Base-by-base conservation (phyloP, 2,113 vertebrate species). In the Colius striatus region DNA sequence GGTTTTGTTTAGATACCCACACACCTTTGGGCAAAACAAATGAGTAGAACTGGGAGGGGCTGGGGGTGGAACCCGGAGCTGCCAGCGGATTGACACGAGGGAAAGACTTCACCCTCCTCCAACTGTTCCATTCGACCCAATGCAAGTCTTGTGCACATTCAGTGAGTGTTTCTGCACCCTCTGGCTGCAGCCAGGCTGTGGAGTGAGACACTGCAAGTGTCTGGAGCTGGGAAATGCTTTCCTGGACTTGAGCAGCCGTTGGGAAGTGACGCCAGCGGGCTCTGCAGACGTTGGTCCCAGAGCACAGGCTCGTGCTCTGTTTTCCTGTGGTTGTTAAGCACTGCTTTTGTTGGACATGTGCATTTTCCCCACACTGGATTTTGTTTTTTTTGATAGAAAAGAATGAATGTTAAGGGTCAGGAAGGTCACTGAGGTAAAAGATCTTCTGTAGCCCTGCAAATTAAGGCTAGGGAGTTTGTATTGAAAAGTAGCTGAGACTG, bases 321-420 rank as follows among this genome's bases (percentile, higher is more conserved):
- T 97, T 97, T 98, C 98, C 97, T 98, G 97, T 96, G 82, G 96
- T 97, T 92, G 96, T 97, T 97, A 98, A 98, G 98, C 98, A 98
- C 98, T 98, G 98, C 95, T 96, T 96, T 96, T 93, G 88, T 95
- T 87, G 41, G 81, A 91, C 75, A 91, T 94, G 95, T 96, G 97
- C 97, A 11, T 96, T 96, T 96, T 97, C 98, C 98, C 98, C 98
- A 99, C 98, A 99, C 98, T 99, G 98, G 98, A 99, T 98, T 97
- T 98, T 87, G 95, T 91, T 83, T 89, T n/a, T 16, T 98, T 43
- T 88, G 95, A 63, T 95, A 92, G 85, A 86, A 70, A 81, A 94
- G 90, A 96, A 97, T 97, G 98, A 98, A 98, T 98, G 98, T 98
- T 94, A 47, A 95, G 75, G 92, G 95, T 92, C 91, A 77, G 92